Conservation (phyloP, 2,888 invertebrate genomes). For the Microctonus brassicae region DNA sequence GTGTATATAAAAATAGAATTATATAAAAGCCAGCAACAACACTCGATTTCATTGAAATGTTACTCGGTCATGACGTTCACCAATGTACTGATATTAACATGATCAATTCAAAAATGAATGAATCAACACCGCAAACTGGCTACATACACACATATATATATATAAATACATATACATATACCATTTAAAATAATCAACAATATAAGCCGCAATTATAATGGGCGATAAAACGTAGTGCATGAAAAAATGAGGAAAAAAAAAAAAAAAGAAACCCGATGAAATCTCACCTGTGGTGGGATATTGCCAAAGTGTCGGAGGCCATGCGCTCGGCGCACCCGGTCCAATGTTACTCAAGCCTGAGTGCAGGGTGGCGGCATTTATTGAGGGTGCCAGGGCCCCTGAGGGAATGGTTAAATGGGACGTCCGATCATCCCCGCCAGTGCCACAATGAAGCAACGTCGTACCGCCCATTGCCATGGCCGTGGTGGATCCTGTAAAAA, state of each 20-base stretch:
- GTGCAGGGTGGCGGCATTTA: constrained; percentile 70
- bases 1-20: neutral
- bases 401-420: constrained; percentile 72
- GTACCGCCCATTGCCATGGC: constrained; percentile 77
- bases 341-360: constrained; percentile 57
- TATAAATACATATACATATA: no score
- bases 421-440: constrained; percentile 74
- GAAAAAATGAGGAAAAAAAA: no score
- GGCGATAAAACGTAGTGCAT: neutral
- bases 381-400: constrained; percentile 63
- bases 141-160: no score
- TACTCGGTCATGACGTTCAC: constrained; percentile 53
- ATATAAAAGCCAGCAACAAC: constrained; percentile 4
- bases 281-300: constrained; percentile 73
- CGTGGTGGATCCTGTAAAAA: constrained; percentile 76
- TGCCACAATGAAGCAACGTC: constrained; percentile 77
- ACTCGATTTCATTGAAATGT: constrained; percentile 52
- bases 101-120: constrained; percentile 4
- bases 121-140: neutral
- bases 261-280: neutral
- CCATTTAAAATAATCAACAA: neutral
- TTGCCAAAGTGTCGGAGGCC: constrained; percentile 84
- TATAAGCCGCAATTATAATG: neutral
- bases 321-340: constrained; percentile 49
- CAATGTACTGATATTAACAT: no score